These are phyloP conservation scores for Euzetes globulus DNA, from an alignment of 2,888 invertebrate genomes.

Conservation along the genomic window DNA sequence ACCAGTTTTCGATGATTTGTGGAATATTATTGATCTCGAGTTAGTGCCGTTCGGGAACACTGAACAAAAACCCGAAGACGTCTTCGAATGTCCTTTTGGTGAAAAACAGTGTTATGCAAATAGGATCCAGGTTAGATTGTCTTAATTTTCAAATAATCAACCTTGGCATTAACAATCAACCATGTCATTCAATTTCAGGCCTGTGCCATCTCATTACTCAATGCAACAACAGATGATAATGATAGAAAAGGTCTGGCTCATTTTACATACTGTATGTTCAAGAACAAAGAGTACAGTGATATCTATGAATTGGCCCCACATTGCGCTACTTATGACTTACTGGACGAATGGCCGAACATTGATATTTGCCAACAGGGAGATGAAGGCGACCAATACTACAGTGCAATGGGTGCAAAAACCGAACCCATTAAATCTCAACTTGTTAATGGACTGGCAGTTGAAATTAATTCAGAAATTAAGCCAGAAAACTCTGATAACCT, in stretches of 20 bases:
- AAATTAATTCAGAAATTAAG: not conserved
- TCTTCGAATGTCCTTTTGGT: constrained; percentile 24
- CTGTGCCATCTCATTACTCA: not conserved
- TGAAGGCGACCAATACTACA: not conserved
- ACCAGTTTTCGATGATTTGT: not conserved
- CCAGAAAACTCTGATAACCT: not conserved
- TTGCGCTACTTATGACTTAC: not conserved
- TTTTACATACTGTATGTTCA: constrained; percentile 31
- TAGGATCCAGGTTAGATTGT: constrained; percentile 25
- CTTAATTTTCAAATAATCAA: not conserved
- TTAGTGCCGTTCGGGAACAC: constrained; percentile 31
- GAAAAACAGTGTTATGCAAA: constrained; percentile 30
- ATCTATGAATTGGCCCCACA: constrained; percentile 17
- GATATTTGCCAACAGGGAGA: not conserved
- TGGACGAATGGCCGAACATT: constrained; percentile 23
- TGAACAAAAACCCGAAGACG: not conserved
- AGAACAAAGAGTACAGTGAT: constrained; percentile 23
- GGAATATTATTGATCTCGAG: constrained; percentile 26
- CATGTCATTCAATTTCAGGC: not conserved
- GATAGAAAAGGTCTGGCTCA: not conserved
- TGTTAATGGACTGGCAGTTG: constrained; percentile 24
- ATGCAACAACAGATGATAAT: not conserved
- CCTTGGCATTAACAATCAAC: too few relatives aligned
- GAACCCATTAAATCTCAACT: too few relatives aligned
- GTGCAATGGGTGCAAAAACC: not conserved